Percentiles rank a stretch among this genome's conserved stretches.
phyloP scores from a whole-genome alignment of 2,113 vertebrate genomes.

The Tetrao urogallus region DNA sequence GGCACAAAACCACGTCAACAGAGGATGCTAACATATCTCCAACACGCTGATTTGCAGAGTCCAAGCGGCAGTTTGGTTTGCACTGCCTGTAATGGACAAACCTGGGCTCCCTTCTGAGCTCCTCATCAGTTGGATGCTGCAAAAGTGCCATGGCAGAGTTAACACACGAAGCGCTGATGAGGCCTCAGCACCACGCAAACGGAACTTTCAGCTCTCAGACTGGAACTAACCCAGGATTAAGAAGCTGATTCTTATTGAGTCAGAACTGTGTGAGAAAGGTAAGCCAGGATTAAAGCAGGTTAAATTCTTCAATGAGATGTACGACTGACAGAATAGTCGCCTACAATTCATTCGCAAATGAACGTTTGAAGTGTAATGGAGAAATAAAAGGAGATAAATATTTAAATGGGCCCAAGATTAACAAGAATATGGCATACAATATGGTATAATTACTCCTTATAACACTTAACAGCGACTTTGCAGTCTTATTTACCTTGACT shows the following conservation, averaged over 20 bases:
- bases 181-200: accelerated
- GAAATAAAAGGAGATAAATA: conserved; percentile 46
- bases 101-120: background rate
- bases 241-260: background rate
- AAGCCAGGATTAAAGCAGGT: background rate
- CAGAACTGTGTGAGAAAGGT: background rate
- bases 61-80: background rate
- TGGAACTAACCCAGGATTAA: background rate
- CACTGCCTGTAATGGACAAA: background rate
- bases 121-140: background rate
- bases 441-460: conserved; percentile 61
- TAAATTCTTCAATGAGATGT: background rate
- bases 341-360: conserved; percentile 48
- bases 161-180: background rate
- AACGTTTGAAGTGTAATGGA: conserved; percentile 39
- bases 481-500: conserved; percentile 90
- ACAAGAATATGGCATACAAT: conserved; percentile 67
- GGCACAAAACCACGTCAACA: no score
- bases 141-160: background rate
- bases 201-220: background rate
- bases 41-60: background rate
- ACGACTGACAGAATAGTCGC: background rate
- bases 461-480: conserved; percentile 70
- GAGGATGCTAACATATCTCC: accelerated
- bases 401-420: conserved; percentile 60